phyloP scores from a whole-genome alignment of 1,140 invertebrate genomes.

The Meteorus sp. region DNA sequence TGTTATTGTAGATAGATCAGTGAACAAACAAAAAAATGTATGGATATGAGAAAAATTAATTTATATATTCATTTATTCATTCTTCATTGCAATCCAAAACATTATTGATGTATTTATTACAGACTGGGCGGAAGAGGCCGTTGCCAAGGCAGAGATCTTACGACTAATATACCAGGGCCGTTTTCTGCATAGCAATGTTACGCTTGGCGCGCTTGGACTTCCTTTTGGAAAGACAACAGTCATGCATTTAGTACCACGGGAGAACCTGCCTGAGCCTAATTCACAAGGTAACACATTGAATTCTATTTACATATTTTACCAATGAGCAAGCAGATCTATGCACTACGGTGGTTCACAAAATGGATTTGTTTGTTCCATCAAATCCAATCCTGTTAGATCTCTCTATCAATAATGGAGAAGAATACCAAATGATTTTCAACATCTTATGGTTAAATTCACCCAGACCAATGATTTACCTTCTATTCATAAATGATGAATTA shows the following conservation, averaged over 20 bases:
- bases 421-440: too few relatives aligned
- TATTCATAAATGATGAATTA: too few relatives aligned
- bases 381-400: too few relatives aligned
- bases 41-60: neutral
- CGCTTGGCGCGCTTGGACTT: slow-evolving; percentile 93
- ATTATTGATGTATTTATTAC: slow-evolving; percentile 49
- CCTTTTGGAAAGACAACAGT: slow-evolving; percentile 96
- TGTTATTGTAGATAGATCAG: too few relatives aligned
- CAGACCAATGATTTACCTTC: too few relatives aligned
- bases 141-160: slow-evolving; percentile 94
- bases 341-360: neutral
- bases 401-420: too few relatives aligned
- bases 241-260: slow-evolving; percentile 98
- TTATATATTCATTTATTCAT: slow-evolving; percentile 6
- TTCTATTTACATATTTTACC: neutral
- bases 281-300: slow-evolving; percentile 79
- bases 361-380: neutral
- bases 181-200: slow-evolving; percentile 99
- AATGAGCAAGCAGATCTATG: neutral
- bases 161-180: slow-evolving; percentile 98
- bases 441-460: too few relatives aligned
- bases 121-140: slow-evolving; percentile 96
- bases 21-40: neutral
- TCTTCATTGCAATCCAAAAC: too few relatives aligned
- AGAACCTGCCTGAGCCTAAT: slow-evolving; percentile 98